These are phyloP conservation scores for Drosophila tani DNA, from an alignment of 1,140 invertebrate species.

Conservation along the genomic window DNA sequence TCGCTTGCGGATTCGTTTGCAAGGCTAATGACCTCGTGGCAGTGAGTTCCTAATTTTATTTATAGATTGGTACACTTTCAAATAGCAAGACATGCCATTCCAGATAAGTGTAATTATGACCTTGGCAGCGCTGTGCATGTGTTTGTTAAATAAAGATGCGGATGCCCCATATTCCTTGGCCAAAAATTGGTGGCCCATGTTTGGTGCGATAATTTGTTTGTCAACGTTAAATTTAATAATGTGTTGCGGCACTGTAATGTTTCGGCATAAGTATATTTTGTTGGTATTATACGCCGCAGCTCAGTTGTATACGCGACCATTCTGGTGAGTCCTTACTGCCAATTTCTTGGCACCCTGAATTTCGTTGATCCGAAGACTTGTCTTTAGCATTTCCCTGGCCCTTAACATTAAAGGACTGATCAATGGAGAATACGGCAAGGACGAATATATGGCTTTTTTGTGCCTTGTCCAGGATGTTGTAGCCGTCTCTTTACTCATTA, in stretches of 20 bases:
- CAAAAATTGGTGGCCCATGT: not conserved
- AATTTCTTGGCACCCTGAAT: not conserved
- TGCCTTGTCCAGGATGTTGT: not conserved
- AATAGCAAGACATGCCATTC: not conserved
- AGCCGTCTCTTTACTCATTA: not conserved
- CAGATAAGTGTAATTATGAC: not conserved
- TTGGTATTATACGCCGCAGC: not conserved
- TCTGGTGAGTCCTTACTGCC: not conserved
- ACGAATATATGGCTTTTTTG: not conserved
- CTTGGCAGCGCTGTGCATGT: no score
- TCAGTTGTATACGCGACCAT: not conserved
- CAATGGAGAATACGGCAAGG: not conserved
- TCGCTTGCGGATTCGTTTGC: not conserved
- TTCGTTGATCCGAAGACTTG: no score
- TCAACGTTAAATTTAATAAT: not conserved
- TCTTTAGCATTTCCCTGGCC: not conserved
- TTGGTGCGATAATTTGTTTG: not conserved
- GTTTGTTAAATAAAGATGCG: not conserved
- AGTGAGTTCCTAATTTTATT: not conserved
- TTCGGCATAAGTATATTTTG: not conserved
- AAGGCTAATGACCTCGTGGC: conserved; percentile 5
- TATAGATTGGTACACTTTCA: not conserved
- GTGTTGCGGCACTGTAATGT: not conserved
- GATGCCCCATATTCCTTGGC: not conserved
- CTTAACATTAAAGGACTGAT: not conserved